Percentiles rank a stretch among this genome's conserved stretches.
These are phyloP conservation scores for Amphilophus citrinellus DNA, from an alignment of 2,113 vertebrate genomes.

Conservation along the genomic window DNA sequence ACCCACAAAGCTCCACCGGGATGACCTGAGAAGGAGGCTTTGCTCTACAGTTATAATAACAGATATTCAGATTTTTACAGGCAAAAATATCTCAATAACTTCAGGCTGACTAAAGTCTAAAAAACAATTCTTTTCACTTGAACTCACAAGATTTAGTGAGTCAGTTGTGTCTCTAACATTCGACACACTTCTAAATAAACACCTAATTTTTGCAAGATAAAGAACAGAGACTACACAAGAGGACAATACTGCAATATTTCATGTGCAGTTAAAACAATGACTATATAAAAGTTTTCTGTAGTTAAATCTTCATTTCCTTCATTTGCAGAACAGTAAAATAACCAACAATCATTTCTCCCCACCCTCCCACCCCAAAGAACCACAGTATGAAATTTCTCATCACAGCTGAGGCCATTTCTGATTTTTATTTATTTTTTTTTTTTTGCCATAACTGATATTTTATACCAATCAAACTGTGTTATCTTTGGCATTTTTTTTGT, in stretches of 20 bases:
- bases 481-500: no score
- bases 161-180: background rate
- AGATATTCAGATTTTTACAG: background rate
- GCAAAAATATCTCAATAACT: background rate
- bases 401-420: background rate
- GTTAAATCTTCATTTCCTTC: background rate
- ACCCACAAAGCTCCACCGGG: background rate
- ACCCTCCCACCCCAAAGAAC: accelerated
- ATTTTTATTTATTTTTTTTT: no score
- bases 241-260: background rate
- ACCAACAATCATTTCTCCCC: accelerated
- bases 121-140: background rate
- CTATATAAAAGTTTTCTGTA: background rate
- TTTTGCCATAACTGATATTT: no score
- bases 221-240: accelerated
- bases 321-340: background rate
- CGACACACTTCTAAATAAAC: background rate
- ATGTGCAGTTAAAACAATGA: background rate
- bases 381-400: background rate
- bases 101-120: background rate
- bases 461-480: no score
- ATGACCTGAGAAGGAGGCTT: background rate
- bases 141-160: background rate
- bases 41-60: background rate
- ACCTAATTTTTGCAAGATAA: background rate